Evolutionary conservation across 2,888 invertebrate species (phyloP).

Genomic region (Melanostoma mellinum): DNA sequence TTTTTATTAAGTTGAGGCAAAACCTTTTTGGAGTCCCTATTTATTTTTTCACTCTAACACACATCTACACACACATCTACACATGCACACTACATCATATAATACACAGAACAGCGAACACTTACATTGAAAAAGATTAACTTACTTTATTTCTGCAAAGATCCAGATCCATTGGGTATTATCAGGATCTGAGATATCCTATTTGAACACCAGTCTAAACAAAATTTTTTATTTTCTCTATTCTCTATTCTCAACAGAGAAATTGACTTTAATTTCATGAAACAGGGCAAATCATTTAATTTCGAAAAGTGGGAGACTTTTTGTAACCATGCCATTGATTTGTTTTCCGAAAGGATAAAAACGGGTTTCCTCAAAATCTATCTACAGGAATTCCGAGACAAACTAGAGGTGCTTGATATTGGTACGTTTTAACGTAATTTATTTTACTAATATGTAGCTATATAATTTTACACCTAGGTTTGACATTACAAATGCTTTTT

Average conservation of each 20-base stretch:
- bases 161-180: too few relatives aligned
- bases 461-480: not conserved
- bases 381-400: not conserved
- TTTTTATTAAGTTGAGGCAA: too few relatives aligned
- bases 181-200: too few relatives aligned
- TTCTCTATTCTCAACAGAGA: not conserved
- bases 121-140: too few relatives aligned
- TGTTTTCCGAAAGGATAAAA: constrained; percentile 5
- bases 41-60: too few relatives aligned
- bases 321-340: constrained; percentile 5
- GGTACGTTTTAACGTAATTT: not conserved
- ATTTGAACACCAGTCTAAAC: too few relatives aligned
- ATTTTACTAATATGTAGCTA: constrained; percentile 9
- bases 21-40: too few relatives aligned
- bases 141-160: too few relatives aligned
- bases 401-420: not conserved
- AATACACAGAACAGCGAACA: too few relatives aligned
- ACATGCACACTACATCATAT: too few relatives aligned
- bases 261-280: constrained; percentile 8
- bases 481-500: not conserved
- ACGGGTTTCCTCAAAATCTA: not conserved
- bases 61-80: too few relatives aligned
- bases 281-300: not conserved
- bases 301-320: constrained; percentile 4
- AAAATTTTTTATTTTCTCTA: too few relatives aligned